Conservation (phyloP, 2,113 vertebrate genomes). For the Scophthalmus maximus region DNA sequence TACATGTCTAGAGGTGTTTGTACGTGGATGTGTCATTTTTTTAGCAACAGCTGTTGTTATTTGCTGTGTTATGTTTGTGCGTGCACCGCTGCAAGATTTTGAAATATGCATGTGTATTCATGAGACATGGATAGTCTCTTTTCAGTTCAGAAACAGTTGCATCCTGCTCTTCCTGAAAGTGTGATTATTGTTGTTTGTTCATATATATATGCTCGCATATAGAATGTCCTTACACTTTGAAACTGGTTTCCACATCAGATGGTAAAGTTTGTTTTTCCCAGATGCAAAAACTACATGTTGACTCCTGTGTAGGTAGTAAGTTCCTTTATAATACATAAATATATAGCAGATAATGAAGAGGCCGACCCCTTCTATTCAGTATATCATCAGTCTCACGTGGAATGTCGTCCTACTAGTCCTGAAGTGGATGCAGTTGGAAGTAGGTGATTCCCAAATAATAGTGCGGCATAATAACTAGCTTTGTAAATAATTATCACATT, state of each 20-base stretch:
- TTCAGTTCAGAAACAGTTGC: neutral
- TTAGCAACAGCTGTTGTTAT: constrained; percentile 58
- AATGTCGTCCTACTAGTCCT: constrained; percentile 16
- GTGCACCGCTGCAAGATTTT: constrained; percentile 15
- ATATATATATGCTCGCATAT: too few relatives aligned
- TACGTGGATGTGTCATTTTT: constrained; percentile 57
- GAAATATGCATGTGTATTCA: constrained; percentile 29
- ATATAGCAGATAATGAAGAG: neutral
- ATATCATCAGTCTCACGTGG: constrained; percentile 9
- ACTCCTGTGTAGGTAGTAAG: neutral
- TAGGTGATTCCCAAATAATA: constrained; percentile 18
- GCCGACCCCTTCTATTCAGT: constrained; percentile 4
- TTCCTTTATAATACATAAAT: neutral
- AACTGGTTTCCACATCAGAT: too few relatives aligned
- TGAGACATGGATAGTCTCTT: neutral
- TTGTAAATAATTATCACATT: neutral
- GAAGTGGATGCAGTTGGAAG: constrained; percentile 12
- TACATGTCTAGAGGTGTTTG: constrained; percentile 71
- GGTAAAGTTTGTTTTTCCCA: constrained; percentile 1
- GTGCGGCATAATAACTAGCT: neutral
- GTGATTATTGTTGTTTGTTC: neutral
- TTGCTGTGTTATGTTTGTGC: constrained; percentile 20
- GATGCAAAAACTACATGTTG: neutral
- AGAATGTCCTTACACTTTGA: too few relatives aligned
- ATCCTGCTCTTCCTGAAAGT: neutral